These are phyloP conservation scores for Trichomalopsis sarcophagae DNA, from an alignment of 1,140 invertebrate species.

Conservation along the genomic window DNA sequence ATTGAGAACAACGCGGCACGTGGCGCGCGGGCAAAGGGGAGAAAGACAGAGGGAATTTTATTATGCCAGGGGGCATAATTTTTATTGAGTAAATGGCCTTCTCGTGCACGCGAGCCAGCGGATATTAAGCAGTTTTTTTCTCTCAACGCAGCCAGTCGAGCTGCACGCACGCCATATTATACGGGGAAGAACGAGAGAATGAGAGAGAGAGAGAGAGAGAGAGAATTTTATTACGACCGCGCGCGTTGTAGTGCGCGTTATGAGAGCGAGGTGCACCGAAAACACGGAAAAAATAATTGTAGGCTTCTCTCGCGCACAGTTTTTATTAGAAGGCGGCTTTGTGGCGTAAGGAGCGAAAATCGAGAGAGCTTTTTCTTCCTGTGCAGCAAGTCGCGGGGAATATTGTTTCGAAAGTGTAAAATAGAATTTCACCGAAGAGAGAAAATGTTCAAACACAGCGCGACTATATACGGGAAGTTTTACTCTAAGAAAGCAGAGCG, in stretches of 20 bases:
- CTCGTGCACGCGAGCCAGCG: neutral
- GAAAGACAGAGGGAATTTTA: conserved; percentile 46
- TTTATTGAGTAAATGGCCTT: conserved; percentile 25
- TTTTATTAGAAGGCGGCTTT: too few species aligned
- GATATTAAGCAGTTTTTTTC: conserved; percentile 20
- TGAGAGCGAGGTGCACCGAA: neutral
- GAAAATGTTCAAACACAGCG: neutral
- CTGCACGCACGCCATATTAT: neutral
- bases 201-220: neutral
- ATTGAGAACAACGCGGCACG: too few species aligned
- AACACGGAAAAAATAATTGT: neutral
- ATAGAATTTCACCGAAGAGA: neutral
- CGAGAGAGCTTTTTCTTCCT: neutral
- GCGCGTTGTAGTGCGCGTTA: too few species aligned
- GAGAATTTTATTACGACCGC: neutral
- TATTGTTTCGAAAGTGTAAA: neutral
- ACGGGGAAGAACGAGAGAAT: neutral
- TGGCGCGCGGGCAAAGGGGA: conserved; percentile 34
- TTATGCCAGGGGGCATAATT: neutral
- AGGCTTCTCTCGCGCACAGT: neutral
- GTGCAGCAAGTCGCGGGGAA: neutral
- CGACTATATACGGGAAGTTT: neutral
- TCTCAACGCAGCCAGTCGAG: neutral
- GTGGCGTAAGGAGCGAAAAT: too few species aligned
- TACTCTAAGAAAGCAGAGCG: conserved; percentile 1